Conservation (phyloP, 2,113 vertebrate genomes). For the Sander lucioperca region DNA sequence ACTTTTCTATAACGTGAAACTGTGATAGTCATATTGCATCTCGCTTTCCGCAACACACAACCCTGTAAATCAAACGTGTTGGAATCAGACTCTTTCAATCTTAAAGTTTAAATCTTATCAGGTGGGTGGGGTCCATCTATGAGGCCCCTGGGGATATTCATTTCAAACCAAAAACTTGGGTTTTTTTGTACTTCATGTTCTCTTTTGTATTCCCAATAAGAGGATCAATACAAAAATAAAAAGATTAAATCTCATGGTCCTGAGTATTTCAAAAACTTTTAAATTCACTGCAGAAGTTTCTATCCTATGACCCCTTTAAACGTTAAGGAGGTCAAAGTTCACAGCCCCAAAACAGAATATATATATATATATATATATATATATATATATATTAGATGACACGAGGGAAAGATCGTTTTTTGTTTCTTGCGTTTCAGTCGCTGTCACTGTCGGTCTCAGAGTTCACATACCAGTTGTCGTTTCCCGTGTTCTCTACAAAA, state of each 20-base stretch:
- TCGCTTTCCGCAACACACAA: not conserved
- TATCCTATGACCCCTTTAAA: not conserved
- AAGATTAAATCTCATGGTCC: no score
- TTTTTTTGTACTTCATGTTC: no score
- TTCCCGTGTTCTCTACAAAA: conserved; percentile 68
- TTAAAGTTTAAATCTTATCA: not conserved
- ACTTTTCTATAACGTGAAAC: not conserved
- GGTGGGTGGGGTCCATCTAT: no score
- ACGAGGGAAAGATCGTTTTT: not conserved
- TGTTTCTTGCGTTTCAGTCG: conserved; percentile 60
- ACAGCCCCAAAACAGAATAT: no score
- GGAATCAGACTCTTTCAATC: not conserved
- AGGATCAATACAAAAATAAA: no score
- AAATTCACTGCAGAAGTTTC: not conserved
- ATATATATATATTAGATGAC: not conserved
- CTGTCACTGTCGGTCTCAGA: conserved; percentile 74
- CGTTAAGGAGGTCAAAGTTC: no score
- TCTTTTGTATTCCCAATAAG: no score
- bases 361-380: no score
- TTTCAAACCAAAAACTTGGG: no score
- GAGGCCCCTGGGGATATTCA: no score
- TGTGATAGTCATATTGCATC: not conserved
- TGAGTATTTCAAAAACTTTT: not conserved
- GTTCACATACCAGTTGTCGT: conserved; percentile 51
- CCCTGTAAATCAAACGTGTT: no score